These are phyloP conservation scores for Pluvialis apricaria DNA, from an alignment of 2,113 vertebrate genomes.

Conservation along the genomic window DNA sequence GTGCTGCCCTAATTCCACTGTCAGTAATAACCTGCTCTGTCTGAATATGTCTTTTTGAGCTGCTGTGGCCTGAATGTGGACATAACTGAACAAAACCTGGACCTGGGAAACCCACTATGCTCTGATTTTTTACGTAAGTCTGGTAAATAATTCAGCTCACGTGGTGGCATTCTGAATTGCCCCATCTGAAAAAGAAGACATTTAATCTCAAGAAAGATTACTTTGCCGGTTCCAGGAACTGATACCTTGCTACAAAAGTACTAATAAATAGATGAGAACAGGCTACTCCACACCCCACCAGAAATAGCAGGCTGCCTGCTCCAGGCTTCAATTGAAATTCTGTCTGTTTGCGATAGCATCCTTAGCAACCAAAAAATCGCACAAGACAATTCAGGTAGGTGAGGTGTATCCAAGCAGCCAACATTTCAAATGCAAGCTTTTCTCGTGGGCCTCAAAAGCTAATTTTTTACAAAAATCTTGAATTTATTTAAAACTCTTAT, in stretches of 20 bases:
- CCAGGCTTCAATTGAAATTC: constrained; percentile 24
- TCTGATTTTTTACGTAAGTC: background rate
- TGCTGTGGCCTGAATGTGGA: background rate
- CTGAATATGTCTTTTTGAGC: background rate
- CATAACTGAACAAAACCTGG: background rate
- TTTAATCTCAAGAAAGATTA: background rate
- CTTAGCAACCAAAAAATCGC: constrained; percentile 51
- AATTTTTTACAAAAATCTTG: constrained; percentile 5
- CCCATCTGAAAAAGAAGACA: background rate
- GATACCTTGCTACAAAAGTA: background rate
- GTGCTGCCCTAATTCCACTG: background rate
- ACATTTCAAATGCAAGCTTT: constrained; percentile 43
- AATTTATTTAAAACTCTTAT: constrained; percentile 23
- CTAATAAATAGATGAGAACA: background rate
- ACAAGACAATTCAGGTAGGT: constrained; percentile 51
- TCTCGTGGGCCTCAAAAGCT: background rate
- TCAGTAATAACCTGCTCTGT: background rate
- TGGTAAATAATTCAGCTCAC: background rate
- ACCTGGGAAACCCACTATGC: background rate
- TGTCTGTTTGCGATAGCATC: constrained; percentile 34
- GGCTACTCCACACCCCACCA: background rate
- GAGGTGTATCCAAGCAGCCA: constrained; percentile 55
- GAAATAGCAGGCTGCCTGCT: constrained; percentile 20
- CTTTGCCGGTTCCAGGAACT: background rate
- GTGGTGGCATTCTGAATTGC: background rate